These are phyloP conservation scores for Ciconia nigra DNA, from an alignment of 2,797 vertebrate species.

Conservation along the genomic window DNA sequence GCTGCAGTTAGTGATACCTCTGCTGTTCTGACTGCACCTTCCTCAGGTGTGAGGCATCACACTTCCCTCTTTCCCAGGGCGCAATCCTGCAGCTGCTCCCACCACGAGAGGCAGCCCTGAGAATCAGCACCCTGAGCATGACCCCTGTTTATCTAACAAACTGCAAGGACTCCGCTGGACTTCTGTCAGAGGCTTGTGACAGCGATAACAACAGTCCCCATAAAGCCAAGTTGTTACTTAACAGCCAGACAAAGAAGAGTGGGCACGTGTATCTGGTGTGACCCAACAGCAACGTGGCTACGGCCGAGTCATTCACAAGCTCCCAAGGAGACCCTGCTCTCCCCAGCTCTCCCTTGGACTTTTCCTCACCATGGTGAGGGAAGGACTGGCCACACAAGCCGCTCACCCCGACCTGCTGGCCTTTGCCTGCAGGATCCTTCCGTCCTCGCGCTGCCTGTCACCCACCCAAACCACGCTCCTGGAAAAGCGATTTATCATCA, in stretches of 20 bases:
- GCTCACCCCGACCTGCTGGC: rapidly evolving
- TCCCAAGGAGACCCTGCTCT: neutral
- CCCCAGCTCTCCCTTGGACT: neutral
- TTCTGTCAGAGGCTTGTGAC: neutral
- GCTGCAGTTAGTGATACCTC: neutral
- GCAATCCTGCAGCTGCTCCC: neutral
- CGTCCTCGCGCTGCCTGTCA: neutral
- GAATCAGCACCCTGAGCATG: neutral
- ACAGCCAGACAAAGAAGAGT: neutral
- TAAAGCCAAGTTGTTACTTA: neutral
- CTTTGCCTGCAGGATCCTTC: neutral
- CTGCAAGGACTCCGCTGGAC: rapidly evolving
- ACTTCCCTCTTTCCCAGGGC: neutral
- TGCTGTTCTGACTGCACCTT: neutral
- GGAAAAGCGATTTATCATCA: neutral
- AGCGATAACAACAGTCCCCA: neutral
- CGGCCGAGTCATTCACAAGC: neutral
- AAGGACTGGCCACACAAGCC: neutral
- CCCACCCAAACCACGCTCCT: rapidly evolving
- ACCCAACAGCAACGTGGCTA: rapidly evolving
- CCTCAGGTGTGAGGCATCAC: neutral
- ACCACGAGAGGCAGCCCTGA: rapidly evolving
- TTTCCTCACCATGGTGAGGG: rapidly evolving
- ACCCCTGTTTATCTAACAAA: neutral
- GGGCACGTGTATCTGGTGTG: neutral